Percentiles rank a stretch among this genome's conserved stretches.
phyloP scores from a whole-genome alignment of 2,888 invertebrate genomes.

The Lottia scabra region DNA sequence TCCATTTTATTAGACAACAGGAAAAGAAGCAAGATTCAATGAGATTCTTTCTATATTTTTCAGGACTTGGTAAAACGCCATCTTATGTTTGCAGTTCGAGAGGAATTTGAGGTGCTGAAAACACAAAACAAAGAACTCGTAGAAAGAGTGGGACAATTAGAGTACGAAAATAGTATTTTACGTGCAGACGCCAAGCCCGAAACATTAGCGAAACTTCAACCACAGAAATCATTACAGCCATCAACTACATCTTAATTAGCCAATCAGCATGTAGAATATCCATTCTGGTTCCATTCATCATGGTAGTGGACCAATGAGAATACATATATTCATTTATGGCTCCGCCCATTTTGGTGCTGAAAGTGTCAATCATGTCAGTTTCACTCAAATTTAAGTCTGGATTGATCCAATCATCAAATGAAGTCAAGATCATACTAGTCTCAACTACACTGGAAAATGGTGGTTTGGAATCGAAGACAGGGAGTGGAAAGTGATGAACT shows the following conservation, averaged over 20 bases:
- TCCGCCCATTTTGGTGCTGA: constrained; percentile 4
- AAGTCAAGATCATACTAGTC: neutral
- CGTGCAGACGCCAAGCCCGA: constrained; percentile 90
- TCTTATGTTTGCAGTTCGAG: constrained; percentile 94
- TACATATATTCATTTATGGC: constrained; percentile 15
- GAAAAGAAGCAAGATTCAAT: no score
- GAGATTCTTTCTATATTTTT: constrained; percentile 28
- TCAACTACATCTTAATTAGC: constrained; percentile 7
- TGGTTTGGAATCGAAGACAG: neutral
- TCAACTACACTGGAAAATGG: neutral
- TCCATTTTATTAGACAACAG: no score
- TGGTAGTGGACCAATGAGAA: neutral
- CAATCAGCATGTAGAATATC: constrained; percentile 7
- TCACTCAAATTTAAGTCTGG: neutral
- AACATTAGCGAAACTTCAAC: constrained; percentile 80
- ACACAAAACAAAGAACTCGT: constrained; percentile 91
- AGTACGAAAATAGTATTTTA: constrained; percentile 88
- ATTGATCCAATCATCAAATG: neutral
- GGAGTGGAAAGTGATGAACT: neutral
- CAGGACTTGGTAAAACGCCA: constrained; percentile 91
- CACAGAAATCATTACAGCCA: constrained; percentile 35
- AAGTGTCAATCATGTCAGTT: constrained; percentile 11
- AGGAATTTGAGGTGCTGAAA: constrained; percentile 93
- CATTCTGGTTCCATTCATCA: constrained; percentile 9
- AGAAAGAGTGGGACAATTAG: constrained; percentile 88